These are phyloP conservation scores for Pseudomyrmex gracilis DNA, from an alignment of 1,140 invertebrate species.

Conservation along the genomic window DNA sequence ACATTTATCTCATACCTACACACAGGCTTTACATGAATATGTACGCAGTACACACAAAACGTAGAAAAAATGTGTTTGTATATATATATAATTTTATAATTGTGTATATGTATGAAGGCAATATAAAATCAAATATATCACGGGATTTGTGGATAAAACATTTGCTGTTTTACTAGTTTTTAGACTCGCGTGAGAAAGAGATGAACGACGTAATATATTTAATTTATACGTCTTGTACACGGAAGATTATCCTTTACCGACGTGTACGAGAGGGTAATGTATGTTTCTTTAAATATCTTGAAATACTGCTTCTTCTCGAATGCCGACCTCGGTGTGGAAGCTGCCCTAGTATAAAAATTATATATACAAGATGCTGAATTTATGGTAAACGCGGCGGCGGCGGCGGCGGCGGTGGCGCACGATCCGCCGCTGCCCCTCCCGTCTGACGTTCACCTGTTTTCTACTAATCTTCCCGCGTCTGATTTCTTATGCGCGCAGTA, in stretches of 20 bases:
- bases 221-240: background rate
- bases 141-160: background rate
- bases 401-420: too few relatives aligned
- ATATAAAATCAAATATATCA: background rate
- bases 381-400: background rate
- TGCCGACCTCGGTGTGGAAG: too few relatives aligned
- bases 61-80: background rate
- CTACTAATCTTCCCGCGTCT: conserved; percentile 40
- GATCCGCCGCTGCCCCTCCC: background rate
- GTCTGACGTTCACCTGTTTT: conserved; percentile 4
- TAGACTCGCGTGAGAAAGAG: background rate
- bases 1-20: background rate
- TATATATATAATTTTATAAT: background rate
- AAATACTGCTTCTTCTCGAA: background rate
- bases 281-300: background rate
- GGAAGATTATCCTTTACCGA: background rate
- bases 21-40: background rate
- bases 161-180: background rate
- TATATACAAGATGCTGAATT: conserved; percentile 10
- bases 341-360: background rate
- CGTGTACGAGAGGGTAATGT: background rate
- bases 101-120: background rate
- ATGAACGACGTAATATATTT: background rate
- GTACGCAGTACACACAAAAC: background rate
- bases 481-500: conserved; percentile 60